Conservation (phyloP, 2,888 invertebrate genomes). For the Bedellia somnulentella region DNA sequence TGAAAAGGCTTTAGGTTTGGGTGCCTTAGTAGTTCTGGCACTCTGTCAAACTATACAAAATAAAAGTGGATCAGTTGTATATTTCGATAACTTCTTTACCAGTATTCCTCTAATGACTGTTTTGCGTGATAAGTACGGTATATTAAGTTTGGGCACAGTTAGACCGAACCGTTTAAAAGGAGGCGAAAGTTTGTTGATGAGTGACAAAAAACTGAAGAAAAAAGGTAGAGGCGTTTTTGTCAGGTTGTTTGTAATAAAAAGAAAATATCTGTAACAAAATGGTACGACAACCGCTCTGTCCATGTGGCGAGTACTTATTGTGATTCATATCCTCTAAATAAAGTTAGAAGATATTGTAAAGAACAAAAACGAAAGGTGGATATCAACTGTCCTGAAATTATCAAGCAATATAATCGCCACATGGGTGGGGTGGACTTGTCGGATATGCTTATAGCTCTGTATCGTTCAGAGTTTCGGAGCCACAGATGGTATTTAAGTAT, state of each 20-base stretch:
- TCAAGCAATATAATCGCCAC: constrained; percentile 13
- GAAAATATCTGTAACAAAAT: constrained; percentile 7
- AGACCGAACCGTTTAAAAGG: constrained; percentile 8
- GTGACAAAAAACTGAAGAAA: constrained; percentile 4
- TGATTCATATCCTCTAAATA: constrained; percentile 3
- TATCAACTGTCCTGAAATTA: constrained; percentile 8
- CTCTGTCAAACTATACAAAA: constrained; percentile 10
- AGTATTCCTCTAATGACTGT: constrained; percentile 6
- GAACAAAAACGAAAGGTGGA: constrained; percentile 6
- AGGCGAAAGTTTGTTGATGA: neutral
- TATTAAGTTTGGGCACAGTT: constrained; percentile 7
- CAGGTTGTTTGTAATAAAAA: constrained; percentile 6
- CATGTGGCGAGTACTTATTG: constrained; percentile 9
- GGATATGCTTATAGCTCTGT: constrained; percentile 3
- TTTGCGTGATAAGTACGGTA: constrained; percentile 5
- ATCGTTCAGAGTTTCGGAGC: constrained; percentile 6
- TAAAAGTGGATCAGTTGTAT: constrained; percentile 5
- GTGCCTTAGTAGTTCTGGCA: constrained; percentile 13
- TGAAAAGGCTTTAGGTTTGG: constrained; percentile 12
- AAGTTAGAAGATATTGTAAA: constrained; percentile 1
- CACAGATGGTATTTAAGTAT: constrained; percentile 10
- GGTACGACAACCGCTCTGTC: constrained; percentile 10
- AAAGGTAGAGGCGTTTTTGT: constrained; percentile 8
- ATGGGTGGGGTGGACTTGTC: constrained; percentile 11
- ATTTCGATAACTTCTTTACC: constrained; percentile 11